These are phyloP conservation scores for Tamias sibiricus DNA, from an alignment of 2,113 vertebrate genomes.

Conservation along the genomic window DNA sequence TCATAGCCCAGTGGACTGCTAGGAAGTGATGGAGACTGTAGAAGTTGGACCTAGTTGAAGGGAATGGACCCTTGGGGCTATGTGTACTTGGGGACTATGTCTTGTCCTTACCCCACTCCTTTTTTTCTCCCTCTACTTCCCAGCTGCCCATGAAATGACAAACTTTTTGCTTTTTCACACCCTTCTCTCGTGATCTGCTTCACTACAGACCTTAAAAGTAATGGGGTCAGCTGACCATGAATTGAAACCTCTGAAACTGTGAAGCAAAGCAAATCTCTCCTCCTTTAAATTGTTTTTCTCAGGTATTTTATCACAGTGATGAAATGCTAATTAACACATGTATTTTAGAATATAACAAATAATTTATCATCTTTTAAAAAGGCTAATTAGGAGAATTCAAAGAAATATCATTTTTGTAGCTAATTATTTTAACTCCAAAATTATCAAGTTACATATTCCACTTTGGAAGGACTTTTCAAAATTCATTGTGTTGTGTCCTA, in stretches of 20 bases:
- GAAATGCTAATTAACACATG: neutral
- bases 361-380: neutral
- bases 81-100: neutral
- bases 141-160: neutral
- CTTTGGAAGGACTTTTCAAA: constrained; percentile 9
- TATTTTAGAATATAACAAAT: neutral
- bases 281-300: neutral
- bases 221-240: neutral
- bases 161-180: neutral
- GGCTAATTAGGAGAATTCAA: neutral
- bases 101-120: neutral
- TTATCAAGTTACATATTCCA: neutral
- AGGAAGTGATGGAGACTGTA: neutral
- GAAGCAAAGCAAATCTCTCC: neutral
- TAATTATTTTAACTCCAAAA: neutral
- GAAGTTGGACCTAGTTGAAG: neutral
- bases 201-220: neutral
- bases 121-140: neutral
- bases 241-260: neutral
- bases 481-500: neutral
- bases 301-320: neutral
- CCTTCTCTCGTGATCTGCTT: neutral
- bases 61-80: neutral
- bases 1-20: neutral
- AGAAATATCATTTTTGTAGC: neutral